A percentile compares a stretch with the other conserved stretches of the same genome.
Conservation (phyloP, 2,113 vertebrate genomes). For the Daubentonia madagascariensis region DNA sequence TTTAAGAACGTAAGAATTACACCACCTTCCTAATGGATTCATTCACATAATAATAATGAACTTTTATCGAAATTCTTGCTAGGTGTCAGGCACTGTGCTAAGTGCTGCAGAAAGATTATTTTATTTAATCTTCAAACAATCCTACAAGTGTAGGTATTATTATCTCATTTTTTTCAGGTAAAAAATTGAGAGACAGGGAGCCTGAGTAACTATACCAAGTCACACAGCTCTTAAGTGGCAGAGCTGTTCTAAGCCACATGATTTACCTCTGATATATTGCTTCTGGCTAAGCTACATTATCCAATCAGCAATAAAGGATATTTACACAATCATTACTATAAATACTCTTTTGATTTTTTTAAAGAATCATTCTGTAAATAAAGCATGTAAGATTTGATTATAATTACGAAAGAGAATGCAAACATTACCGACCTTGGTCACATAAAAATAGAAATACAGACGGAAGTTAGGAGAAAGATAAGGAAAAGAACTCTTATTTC, state of each 20-base stretch:
- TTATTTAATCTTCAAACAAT: background rate
- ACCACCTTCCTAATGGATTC: background rate
- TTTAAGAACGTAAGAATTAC: background rate
- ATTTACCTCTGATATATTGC: background rate
- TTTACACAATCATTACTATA: background rate
- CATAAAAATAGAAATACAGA: background rate
- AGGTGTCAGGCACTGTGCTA: background rate
- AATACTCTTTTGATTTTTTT: background rate
- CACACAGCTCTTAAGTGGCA: background rate
- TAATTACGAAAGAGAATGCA: constrained; percentile 4
- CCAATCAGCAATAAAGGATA: background rate
- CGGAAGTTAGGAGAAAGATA: background rate
- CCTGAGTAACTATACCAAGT: background rate
- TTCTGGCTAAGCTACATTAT: background rate
- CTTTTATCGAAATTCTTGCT: constrained; percentile 15
- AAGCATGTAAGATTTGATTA: background rate
- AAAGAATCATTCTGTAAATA: background rate
- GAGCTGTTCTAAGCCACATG: background rate
- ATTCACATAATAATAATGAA: background rate
- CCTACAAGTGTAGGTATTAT: background rate
- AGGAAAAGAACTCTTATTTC: background rate
- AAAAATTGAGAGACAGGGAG: background rate
- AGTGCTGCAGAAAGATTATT: background rate
- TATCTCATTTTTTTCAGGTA: background rate
- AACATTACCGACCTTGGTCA: background rate